Base-by-base conservation (phyloP, 1,140 invertebrate species). In the Pseudomyrmex dendroicus region DNA sequence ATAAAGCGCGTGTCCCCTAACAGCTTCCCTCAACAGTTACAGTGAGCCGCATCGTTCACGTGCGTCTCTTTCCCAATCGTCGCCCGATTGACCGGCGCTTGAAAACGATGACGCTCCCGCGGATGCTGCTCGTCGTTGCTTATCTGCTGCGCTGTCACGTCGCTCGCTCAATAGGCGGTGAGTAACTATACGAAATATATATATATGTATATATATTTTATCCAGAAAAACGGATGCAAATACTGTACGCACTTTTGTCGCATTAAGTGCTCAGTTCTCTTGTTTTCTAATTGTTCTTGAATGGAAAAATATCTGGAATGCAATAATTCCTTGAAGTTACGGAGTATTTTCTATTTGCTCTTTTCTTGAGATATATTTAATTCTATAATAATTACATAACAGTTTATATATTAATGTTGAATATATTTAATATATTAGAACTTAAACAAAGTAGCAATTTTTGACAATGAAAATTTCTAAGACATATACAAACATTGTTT, bases 131-230 rank as follows among this genome's bases (percentile, higher is more conserved):
- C 48, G 84, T 86, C 57, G 44, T 90, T 22, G 83, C 72, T 25
- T 84, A 61, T 68, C 87, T 84, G 66, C 84, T 91, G 13, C 84
- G 86, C 63, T 86, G 73, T 67, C 80, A 89, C 25, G 83, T 85
- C 52, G 62, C 62, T 52, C 83, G 74, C 22, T 83, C 84, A n/a
- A 25, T 63, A 72, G 89, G 86, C 86, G 90, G 90, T 91, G 68
- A 91, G 89, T 86, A 17, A 68, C 66, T 5, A 7, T 46, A 57
- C 8, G 13, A 48, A 17, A 35, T 56, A 9, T 2, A 64, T 64
- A 10, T 61, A 3, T 9, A 20, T 22, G 17, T 22, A 20, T 59
- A 3, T 22, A 52, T 52, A 13, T 52, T 52, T 35, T 35, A 35
- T 35, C 35, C 35, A 0, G 7, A 7, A 35, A 35, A 35, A 35